phyloP scores from a whole-genome alignment of 53 echinoderm and acorn worm genomes.

The Pentamera pediparva region DNA sequence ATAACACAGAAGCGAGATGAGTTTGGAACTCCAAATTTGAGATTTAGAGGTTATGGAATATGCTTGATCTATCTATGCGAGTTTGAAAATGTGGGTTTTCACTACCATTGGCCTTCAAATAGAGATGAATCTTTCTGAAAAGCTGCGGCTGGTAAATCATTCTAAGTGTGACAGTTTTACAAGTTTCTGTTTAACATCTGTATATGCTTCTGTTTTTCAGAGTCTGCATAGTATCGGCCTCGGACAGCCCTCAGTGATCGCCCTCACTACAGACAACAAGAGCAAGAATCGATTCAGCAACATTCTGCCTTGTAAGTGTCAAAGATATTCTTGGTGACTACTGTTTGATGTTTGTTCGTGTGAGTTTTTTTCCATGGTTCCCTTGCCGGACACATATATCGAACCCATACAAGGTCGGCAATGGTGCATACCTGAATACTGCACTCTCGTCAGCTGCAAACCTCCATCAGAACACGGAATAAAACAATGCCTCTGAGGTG shows the following conservation, averaged over 20 bases:
- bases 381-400: too few species aligned
- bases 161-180: not conserved
- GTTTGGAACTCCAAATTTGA: too few species aligned
- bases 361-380: too few species aligned
- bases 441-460: not conserved
- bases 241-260: constrained; percentile 25
- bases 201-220: constrained; percentile 23
- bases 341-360: not conserved
- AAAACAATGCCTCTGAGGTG: not conserved
- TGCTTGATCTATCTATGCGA: too few species aligned
- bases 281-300: constrained; percentile 60
- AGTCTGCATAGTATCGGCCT: constrained; percentile 40
- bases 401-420: not conserved
- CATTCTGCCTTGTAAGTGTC: constrained; percentile 59
- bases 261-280: constrained; percentile 28
- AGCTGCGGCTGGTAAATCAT: not conserved
- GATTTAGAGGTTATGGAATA: too few species aligned
- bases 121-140: too few species aligned
- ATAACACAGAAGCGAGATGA: too few species aligned
- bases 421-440: not conserved
- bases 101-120: too few species aligned
- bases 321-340: not conserved
- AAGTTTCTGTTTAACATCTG: not conserved
- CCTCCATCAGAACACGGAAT: not conserved
- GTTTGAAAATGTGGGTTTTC: too few species aligned